These are phyloP conservation scores for Ichneumon xanthorius DNA, from an alignment of 2,888 invertebrate species.

Conservation along the genomic window DNA sequence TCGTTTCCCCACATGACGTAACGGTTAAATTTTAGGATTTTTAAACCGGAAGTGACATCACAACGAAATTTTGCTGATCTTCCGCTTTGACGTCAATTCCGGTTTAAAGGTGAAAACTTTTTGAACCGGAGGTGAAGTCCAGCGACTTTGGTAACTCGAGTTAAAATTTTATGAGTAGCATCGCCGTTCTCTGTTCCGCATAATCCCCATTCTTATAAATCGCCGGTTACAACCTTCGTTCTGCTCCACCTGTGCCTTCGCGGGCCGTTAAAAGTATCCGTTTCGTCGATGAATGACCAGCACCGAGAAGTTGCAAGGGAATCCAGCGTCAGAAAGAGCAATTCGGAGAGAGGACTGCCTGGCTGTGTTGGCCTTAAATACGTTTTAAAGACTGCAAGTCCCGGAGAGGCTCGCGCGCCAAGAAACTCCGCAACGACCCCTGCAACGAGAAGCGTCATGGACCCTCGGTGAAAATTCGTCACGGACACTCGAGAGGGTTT, in stretches of 20 bases:
- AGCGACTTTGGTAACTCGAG: constrained; percentile 25
- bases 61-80: no score
- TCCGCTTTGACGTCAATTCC: no score
- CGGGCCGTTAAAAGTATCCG: constrained; percentile 66
- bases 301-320: not conserved
- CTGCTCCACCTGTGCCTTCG: constrained; percentile 70
- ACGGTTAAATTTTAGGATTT: no score
- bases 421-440: constrained; percentile 59
- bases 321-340: constrained; percentile 28
- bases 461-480: constrained; percentile 60
- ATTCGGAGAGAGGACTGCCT: constrained; percentile 5
- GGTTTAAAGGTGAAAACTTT: no score
- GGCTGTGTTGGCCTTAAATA: constrained; percentile 64
- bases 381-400: constrained; percentile 66
- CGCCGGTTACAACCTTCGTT: constrained; percentile 11
- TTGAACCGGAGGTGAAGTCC: not conserved
- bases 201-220: constrained; percentile 49
- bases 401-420: not conserved
- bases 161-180: constrained; percentile 33
- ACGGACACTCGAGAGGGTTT: constrained; percentile 56
- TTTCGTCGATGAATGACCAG: constrained; percentile 71
- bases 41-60: no score
- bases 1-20: no score
- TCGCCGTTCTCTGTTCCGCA: no score
- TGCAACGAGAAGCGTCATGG: constrained; percentile 47